phyloP scores from a whole-genome alignment of 2,113 vertebrate genomes.

The Elaphurus davidianus region DNA sequence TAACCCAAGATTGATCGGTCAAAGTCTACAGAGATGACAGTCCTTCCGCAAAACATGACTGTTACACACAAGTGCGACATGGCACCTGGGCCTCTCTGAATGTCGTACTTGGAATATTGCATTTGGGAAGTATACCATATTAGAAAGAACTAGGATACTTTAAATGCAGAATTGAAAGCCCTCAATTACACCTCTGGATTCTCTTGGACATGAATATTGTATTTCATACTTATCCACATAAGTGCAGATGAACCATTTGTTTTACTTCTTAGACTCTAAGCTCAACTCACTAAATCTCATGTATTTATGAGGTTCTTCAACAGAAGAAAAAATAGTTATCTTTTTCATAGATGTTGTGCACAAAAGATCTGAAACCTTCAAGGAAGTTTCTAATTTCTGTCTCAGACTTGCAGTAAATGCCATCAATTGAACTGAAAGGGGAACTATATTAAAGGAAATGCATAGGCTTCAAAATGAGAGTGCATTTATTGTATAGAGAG shows the following conservation, averaged over 20 bases:
- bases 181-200: slow-evolving; percentile 12
- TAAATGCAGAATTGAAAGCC: background rate
- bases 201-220: background rate
- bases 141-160: slow-evolving; percentile 1
- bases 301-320: background rate
- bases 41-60: background rate
- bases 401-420: slow-evolving; percentile 25
- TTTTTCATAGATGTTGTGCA: background rate
- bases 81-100: background rate
- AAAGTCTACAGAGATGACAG: background rate
- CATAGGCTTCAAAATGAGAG: slow-evolving; percentile 40
- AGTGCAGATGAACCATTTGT: slow-evolving; percentile 30
- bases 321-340: background rate
- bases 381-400: slow-evolving; percentile 48
- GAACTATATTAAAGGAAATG: slow-evolving; percentile 41
- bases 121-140: slow-evolving; percentile 3
- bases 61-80: background rate
- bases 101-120: background rate
- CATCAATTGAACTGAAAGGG: slow-evolving; percentile 33
- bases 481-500: slow-evolving; percentile 47
- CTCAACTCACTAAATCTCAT: slow-evolving; percentile 26
- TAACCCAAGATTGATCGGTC: background rate
- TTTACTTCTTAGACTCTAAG: slow-evolving; percentile 7
- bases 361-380: slow-evolving; percentile 51
- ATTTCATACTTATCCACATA: background rate